Evolutionary conservation across 2,888 invertebrate genomes (phyloP).

Genomic region (Agrotis clavis): DNA sequence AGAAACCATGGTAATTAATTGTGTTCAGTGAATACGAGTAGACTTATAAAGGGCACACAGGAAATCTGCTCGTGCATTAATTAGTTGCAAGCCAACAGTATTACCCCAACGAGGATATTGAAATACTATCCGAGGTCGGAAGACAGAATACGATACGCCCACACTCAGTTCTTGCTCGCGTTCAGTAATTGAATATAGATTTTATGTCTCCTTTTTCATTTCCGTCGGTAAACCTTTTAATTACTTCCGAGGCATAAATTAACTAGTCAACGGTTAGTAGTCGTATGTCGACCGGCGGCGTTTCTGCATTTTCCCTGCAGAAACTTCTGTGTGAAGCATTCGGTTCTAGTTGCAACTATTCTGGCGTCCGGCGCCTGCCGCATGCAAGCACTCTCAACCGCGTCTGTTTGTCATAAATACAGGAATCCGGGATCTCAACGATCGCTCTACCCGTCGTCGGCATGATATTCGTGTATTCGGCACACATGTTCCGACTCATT

Average conservation of each 20-base stretch:
- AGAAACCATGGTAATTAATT: neutral
- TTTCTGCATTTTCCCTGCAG: slow-evolving; percentile 13
- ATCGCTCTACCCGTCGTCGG: slow-evolving; percentile 9
- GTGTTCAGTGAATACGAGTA: slow-evolving; percentile 24
- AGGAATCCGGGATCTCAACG: neutral
- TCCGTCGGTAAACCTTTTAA: slow-evolving; percentile 9
- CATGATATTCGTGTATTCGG: slow-evolving; percentile 5
- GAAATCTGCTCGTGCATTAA: slow-evolving; percentile 32
- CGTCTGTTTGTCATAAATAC: slow-evolving; percentile 21
- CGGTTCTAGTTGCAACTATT: neutral
- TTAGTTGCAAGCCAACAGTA: slow-evolving; percentile 18
- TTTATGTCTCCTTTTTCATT: slow-evolving; percentile 14
- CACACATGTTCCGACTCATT: slow-evolving; percentile 41
- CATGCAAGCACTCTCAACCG: neutral
- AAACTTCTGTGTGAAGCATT: neutral
- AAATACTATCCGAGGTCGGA: slow-evolving; percentile 30
- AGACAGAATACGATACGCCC: slow-evolving; percentile 27
- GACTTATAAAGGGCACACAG: slow-evolving; percentile 4
- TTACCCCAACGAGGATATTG: slow-evolving; percentile 19
- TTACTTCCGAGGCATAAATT: slow-evolving; percentile 14
- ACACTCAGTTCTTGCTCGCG: slow-evolving; percentile 17
- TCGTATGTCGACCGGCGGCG: neutral
- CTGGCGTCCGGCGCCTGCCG: neutral
- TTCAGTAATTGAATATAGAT: slow-evolving; percentile 9
- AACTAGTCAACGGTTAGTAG: neutral